A percentile compares a stretch with the other conserved stretches of the same genome.
Conservation (phyloP, 2,888 invertebrate species). For the Trachelus troglodyta region DNA sequence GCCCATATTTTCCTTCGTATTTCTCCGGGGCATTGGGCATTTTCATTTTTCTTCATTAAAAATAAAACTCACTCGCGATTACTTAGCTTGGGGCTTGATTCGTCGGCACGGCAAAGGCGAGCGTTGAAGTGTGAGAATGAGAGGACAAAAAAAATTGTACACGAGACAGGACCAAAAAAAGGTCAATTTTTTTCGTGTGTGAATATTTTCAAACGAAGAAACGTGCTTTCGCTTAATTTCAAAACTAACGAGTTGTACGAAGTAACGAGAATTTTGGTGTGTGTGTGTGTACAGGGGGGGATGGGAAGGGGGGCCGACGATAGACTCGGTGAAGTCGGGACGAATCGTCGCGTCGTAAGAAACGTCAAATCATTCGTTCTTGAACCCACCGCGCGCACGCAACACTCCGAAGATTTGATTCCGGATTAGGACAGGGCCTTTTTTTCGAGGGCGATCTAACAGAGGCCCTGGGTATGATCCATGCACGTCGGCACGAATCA, state of each 20-base stretch:
- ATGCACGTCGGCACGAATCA: conserved; percentile 60
- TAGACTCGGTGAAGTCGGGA: not conserved
- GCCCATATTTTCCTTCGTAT: not conserved
- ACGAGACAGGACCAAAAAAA: too few species aligned
- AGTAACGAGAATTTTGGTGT: not conserved
- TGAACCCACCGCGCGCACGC: not conserved
- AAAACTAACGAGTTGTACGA: too few species aligned
- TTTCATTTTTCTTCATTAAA: not conserved
- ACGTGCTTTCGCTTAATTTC: not conserved
- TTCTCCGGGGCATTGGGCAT: not conserved
- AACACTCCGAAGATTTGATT: conserved; percentile 43
- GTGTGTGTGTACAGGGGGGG: too few species aligned
- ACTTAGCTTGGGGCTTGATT: too few species aligned
- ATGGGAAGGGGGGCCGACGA: not conserved
- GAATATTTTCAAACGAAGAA: too few species aligned
- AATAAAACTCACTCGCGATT: not conserved
- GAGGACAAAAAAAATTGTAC: too few species aligned
- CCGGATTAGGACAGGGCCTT: conserved; percentile 45
- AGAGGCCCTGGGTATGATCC: conserved; percentile 54
- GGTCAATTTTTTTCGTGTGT: too few species aligned
- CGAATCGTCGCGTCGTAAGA: conserved; percentile 12
- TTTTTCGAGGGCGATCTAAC: conserved; percentile 48
- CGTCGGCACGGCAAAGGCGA: not conserved
- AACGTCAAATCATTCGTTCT: conserved; percentile 1
- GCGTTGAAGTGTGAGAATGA: not conserved